Evolutionary conservation across 2,113 vertebrate species (phyloP).

Genomic region (Ovibos moschatus): DNA sequence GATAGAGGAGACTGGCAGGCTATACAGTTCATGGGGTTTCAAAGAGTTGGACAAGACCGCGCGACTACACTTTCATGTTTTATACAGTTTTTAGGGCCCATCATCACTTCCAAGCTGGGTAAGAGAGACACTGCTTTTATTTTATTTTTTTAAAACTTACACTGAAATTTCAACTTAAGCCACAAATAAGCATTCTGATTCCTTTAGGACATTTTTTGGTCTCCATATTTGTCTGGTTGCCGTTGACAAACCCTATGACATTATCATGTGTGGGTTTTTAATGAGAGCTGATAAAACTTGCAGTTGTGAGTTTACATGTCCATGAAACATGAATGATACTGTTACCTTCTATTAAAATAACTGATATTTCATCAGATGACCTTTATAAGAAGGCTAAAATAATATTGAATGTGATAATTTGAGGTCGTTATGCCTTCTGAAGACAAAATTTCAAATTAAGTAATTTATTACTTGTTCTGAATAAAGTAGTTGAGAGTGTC

Average conservation of each 20-base stretch:
- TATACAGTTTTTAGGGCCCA: background rate
- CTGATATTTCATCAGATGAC: background rate
- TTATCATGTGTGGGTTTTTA: background rate
- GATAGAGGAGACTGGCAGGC: background rate
- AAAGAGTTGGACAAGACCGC: background rate
- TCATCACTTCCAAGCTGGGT: background rate
- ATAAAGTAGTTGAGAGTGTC: slow-evolving; percentile 4
- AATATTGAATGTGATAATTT: background rate
- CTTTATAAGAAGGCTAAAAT: background rate
- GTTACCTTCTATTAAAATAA: background rate
- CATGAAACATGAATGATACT: background rate
- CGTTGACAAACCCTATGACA: background rate
- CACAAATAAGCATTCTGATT: background rate
- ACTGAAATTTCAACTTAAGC: background rate
- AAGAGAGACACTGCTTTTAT: background rate
- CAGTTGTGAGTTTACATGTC: background rate
- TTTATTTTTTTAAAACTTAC: background rate
- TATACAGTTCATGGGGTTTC: background rate
- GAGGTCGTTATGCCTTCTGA: background rate
- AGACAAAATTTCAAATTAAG: slow-evolving; percentile 25
- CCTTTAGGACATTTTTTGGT: background rate
- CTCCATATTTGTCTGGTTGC: background rate
- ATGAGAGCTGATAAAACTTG: background rate
- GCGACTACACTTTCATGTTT: accelerated
- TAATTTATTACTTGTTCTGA: slow-evolving; percentile 19